Conservation (phyloP, 2,113 vertebrate species). For the Bubo bubo region DNA sequence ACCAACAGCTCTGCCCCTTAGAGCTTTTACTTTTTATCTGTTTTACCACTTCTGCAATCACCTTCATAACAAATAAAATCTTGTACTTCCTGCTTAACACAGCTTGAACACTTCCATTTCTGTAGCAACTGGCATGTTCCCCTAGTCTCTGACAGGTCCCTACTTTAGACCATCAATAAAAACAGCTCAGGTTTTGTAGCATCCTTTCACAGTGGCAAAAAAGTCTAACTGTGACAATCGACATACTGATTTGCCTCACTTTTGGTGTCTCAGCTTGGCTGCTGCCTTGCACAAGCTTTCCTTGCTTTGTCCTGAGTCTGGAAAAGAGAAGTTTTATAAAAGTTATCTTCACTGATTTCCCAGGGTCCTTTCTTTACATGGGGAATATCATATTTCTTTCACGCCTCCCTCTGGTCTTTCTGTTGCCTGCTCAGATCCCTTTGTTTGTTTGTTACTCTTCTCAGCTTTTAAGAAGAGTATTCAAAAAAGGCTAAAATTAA, state of each 20-base stretch:
- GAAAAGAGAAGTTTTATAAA: neutral
- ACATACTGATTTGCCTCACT: neutral
- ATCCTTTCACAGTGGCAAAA: neutral
- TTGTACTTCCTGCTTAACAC: neutral
- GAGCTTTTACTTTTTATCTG: neutral
- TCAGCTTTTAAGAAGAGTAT: neutral
- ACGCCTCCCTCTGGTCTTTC: neutral
- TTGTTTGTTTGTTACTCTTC: neutral
- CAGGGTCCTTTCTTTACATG: neutral
- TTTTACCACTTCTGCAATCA: neutral
- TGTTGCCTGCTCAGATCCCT: neutral
- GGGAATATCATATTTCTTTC: neutral
- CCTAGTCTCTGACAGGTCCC: neutral
- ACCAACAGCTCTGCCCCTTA: neutral
- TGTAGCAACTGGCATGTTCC: neutral
- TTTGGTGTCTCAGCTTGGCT: neutral
- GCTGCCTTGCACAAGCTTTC: neutral
- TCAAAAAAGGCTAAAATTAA: neutral
- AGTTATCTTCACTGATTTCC: neutral
- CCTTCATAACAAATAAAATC: neutral
- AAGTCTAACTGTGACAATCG: neutral
- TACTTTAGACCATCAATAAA: neutral
- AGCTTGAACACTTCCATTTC: conserved; percentile 25
- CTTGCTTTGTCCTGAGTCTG: neutral
- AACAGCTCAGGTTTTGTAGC: neutral